These are phyloP conservation scores for Solenopsis fugax DNA, from an alignment of 1,140 invertebrate species.

Conservation along the genomic window DNA sequence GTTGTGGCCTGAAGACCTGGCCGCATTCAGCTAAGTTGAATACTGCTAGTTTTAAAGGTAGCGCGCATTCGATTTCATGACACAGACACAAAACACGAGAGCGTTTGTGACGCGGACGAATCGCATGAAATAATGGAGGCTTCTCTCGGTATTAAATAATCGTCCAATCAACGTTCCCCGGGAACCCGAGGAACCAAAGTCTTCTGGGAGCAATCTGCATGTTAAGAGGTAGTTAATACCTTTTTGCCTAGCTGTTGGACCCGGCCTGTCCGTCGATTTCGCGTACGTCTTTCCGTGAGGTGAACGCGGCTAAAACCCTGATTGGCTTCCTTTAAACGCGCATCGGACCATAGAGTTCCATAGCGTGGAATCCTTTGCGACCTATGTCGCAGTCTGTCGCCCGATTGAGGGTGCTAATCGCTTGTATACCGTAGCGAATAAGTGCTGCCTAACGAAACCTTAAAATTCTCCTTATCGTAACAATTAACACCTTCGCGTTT, in stretches of 20 bases:
- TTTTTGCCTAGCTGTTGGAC: conserved; percentile 81
- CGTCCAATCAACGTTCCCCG: conserved; percentile 83
- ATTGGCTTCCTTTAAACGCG: conserved; percentile 21
- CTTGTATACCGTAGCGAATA: background rate
- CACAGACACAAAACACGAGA: background rate
- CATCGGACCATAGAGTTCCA: conserved; percentile 10
- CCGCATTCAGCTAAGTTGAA: background rate
- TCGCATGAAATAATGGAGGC: conserved; percentile 69
- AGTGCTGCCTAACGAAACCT: background rate
- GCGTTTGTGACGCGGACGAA: conserved; percentile 13
- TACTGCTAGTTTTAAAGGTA: conserved; percentile 11
- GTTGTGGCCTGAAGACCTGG: background rate
- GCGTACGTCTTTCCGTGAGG: conserved; percentile 60
- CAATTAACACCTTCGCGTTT: background rate
- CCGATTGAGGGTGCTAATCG: background rate
- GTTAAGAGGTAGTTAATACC: conserved; percentile 86
- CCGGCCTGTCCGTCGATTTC: conserved; percentile 67
- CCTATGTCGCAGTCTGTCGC: background rate
- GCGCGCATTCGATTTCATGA: conserved; percentile 20
- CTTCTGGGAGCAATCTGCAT: conserved; percentile 85
- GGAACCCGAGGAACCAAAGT: conserved; percentile 79
- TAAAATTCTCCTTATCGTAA: background rate
- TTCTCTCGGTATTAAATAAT: conserved; percentile 84
- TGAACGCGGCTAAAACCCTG: background rate
- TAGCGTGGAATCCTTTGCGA: background rate